Evolutionary conservation across 2,113 vertebrate species (phyloP), one percentile per base, ranked within the genome.

Genomic region (Hucho hucho): DNA sequence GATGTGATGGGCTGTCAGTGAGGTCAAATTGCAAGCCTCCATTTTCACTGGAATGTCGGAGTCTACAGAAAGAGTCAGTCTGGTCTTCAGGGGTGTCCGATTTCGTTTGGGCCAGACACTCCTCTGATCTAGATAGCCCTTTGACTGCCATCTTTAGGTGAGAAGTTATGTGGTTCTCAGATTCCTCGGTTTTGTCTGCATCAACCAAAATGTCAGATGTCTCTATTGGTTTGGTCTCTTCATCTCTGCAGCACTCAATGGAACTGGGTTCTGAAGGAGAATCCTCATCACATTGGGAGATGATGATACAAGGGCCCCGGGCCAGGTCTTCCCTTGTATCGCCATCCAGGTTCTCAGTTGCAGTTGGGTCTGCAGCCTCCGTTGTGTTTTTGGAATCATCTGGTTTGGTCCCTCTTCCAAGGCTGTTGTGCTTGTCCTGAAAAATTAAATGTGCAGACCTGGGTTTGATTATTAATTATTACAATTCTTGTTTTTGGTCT

Each of bases 91-190:
- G 84, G 0, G 49, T 18, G 49, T 53, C 28, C 7, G 37, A 3
- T 1, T 56, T 4, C 25, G 76, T 82, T 91, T 4, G 73, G 14
- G 2, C 75, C 86, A 70, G 43, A 28, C 79, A 92, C 67, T 92
- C 91, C 4, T 87, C 87, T 4, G 89, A 91, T 70, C 63, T 84
- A 20, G 58, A 76, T 70, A 85, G 61, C 68, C 88, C 86, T 79
- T 46, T 89, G 87, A 37, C 24, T 22, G 87, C 70, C 67, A 74
- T 84, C 79, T 89, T 90, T 3, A 88, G 79, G 69, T 84, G 87
- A 78, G 80, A 78, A 28, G 83, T 80, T 24, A 87, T 29, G 18
- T 84, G 77, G 25, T 79, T 89, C 37, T 87, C 84, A 0, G 71
- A 80, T 67, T 90, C 82, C 29, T 88, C 75, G 14, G 73, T 74